phyloP scores from a whole-genome alignment of 2,113 vertebrate species.

The Diadophis punctatus region DNA sequence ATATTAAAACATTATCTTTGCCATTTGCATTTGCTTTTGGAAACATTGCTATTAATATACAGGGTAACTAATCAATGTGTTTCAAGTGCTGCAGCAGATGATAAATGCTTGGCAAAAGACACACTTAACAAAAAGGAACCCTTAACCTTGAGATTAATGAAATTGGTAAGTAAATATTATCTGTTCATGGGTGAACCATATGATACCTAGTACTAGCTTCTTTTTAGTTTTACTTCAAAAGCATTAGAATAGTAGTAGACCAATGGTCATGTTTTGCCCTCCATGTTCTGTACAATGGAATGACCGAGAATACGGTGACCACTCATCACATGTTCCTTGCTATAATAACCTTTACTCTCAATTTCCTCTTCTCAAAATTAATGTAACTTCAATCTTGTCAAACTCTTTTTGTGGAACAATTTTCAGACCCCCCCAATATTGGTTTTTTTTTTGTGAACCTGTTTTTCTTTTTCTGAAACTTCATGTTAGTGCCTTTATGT shows the following conservation, averaged over 20 bases:
- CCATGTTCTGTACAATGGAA: neutral
- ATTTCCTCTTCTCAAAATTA: neutral
- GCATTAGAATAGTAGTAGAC: neutral
- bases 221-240: neutral
- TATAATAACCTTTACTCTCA: neutral
- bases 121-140: neutral
- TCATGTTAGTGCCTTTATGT: neutral
- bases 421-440: neutral
- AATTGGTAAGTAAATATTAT: neutral
- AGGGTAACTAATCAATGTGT: neutral
- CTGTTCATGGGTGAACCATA: neutral
- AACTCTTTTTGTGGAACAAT: neutral
- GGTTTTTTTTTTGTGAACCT: neutral
- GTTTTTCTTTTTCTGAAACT: neutral
- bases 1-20: neutral
- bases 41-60: neutral
- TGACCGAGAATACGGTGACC: neutral
- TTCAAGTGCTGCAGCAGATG: neutral
- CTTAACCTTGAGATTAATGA: neutral
- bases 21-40: neutral
- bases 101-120: neutral
- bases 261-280: neutral
- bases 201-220: neutral
- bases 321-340: neutral
- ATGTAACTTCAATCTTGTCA: neutral